These are phyloP conservation scores for Smithornis capensis DNA, from an alignment of 2,113 vertebrate species.

Conservation along the genomic window DNA sequence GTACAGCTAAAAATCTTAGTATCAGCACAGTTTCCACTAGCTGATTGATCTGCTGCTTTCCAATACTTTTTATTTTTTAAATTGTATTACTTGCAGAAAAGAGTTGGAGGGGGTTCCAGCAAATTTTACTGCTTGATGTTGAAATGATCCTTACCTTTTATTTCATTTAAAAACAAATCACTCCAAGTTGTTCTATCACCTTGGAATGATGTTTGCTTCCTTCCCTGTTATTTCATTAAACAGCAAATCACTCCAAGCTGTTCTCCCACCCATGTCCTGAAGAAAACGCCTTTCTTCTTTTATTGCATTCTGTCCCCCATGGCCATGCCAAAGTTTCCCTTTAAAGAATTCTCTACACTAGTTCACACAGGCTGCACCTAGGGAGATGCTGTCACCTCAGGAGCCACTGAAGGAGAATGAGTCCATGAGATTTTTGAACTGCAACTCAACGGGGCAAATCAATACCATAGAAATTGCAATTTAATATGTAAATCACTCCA, in stretches of 20 bases:
- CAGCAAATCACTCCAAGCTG: neutral
- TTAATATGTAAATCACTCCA: neutral
- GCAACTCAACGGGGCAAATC: neutral
- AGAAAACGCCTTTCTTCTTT: conserved; percentile 14
- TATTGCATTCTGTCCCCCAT: conserved; percentile 22
- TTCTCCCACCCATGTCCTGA: neutral
- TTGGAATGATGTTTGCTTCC: neutral
- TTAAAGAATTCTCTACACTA: neutral
- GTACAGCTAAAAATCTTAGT: neutral
- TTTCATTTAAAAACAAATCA: conserved; percentile 19
- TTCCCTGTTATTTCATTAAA: conserved; percentile 2
- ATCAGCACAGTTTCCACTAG: neutral
- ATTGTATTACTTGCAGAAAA: neutral
- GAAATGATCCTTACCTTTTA: neutral
- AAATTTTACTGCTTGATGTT: neutral
- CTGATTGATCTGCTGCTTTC: neutral
- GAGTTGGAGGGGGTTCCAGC: fast-evolving
- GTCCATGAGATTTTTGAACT: neutral
- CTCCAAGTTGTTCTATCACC: neutral
- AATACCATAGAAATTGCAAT: neutral
- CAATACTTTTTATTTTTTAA: neutral
- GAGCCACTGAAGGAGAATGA: neutral
- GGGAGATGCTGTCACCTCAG: neutral
- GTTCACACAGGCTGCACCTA: neutral
- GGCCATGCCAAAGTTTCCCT: conserved; percentile 3